phyloP scores from a whole-genome alignment of 2,888 invertebrate genomes.

The Meghimatium bilineatum region DNA sequence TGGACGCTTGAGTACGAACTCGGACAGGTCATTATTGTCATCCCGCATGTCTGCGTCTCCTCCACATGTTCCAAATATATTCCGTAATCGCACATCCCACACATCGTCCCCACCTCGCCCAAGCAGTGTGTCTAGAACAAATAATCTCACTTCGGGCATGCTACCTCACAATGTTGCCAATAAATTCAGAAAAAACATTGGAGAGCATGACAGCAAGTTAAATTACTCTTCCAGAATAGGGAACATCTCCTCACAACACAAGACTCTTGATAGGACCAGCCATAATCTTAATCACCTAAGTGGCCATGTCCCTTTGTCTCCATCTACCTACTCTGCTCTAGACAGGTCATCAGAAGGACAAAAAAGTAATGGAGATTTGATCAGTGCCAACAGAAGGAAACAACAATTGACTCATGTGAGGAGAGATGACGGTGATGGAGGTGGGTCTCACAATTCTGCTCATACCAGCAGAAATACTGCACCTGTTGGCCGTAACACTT shows the following conservation, averaged over 20 bases:
- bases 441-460: neutral
- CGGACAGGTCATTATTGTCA: neutral
- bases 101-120: constrained; percentile 39
- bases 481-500: neutral
- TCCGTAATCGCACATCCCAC: constrained; percentile 31
- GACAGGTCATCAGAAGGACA: neutral
- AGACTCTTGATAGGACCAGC: neutral
- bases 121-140: neutral
- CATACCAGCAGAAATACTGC: neutral
- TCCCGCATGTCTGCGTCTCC: constrained; percentile 22
- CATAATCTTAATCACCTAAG: neutral
- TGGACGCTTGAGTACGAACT: neutral
- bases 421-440: neutral
- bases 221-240: neutral
- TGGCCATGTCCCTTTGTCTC: neutral
- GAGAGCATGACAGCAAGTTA: neutral
- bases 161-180: neutral
- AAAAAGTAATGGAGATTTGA: neutral
- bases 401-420: constrained; percentile 41
- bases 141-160: neutral
- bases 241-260: neutral
- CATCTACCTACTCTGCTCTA: neutral
- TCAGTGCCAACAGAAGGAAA: constrained; percentile 27
- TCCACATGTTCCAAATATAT: constrained; percentile 47
- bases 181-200: neutral